Base-by-base conservation (phyloP, 2,113 vertebrate genomes). In the Otocyon megalotis region DNA sequence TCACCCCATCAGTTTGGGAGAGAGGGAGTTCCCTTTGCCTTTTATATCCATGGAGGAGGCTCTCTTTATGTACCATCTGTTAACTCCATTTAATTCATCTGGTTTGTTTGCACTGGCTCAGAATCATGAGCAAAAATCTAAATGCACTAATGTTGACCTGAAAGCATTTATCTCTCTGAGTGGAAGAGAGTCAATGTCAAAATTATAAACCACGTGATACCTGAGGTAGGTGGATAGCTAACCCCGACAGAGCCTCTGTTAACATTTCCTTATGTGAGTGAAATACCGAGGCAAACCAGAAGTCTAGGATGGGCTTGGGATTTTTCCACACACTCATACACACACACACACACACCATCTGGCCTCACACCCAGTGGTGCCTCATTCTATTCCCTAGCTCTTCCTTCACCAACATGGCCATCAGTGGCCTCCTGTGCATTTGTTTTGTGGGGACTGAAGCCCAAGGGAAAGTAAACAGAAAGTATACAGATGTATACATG, bases 241-340 rank as follows among this genome's bases (percentile, higher is more conserved):
- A 89, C 26, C 76, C 71, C 71, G 16, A 96, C 96, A 96, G 56
- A 97, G 88, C 8, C 15, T 97, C 96, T 98, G 94, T 98, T 97
- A 97, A 92, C 84, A 97, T 96, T 98, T 98, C 91, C 95, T 90
- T 85, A 88, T n/a, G 28, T 93, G 71, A 96, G 92, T 28, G 85
- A 98, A 91, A 96, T 97, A 97, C 74, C 94, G 97, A 97, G 98
- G 93, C 67, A 92, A 28, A 0, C 35, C 67, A 91, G 60, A 90
- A 86, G 62, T 24, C 86, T 97, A 94, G 97, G 93, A 88, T 88
- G 84, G 82, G 88, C 88, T 97, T 16, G 67, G 63, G 92, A 90
- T 94, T 98, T 96, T 96, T 79, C 50, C 82, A 96, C 2, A 35
- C 65, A 81, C 53, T 16, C 67, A 50, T 17, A 48, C n/a, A 26